A percentile compares a stretch with the other conserved stretches of the same genome.
Evolutionary conservation across 1,140 invertebrate genomes (phyloP).

Genomic region (Sminthurinus signatus): DNA sequence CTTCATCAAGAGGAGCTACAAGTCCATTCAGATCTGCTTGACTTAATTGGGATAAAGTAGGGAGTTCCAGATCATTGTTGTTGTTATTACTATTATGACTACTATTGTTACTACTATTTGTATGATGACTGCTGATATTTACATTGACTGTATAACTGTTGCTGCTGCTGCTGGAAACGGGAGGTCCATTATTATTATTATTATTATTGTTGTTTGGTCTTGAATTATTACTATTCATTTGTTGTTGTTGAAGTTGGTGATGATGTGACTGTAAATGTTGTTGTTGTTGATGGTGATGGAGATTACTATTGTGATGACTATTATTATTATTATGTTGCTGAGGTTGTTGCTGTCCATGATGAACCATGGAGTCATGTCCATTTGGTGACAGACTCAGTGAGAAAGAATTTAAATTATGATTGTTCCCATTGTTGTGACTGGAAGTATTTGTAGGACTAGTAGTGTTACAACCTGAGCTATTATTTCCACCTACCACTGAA

Average conservation of each 20-base stretch:
- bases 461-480: constrained; percentile 14
- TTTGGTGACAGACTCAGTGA: constrained; percentile 13
- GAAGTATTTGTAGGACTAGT: constrained; percentile 32
- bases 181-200: neutral
- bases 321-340: constrained; percentile 17
- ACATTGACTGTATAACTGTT: constrained; percentile 4
- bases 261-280: neutral
- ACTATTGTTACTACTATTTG: constrained; percentile 1
- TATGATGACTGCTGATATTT: neutral
- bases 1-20: constrained; percentile 50
- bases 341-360: constrained; percentile 43
- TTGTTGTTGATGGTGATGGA: constrained; percentile 19
- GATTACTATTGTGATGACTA: neutral
- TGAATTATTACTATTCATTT: neutral
- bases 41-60: constrained; percentile 53
- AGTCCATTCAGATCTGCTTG: constrained; percentile 61
- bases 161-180: neutral
- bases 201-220: neutral
- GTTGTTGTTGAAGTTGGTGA: neutral
- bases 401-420: constrained; percentile 20
- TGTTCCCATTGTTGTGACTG: constrained; percentile 9
- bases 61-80: constrained; percentile 37
- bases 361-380: no score
- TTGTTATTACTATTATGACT: constrained; percentile 10
- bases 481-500: constrained; percentile 1